Evolutionary conservation across 2,797 vertebrate genomes (phyloP), one percentile per base, ranked within the genome.

Genomic region (Microctenopoma steveboyesi): DNA sequence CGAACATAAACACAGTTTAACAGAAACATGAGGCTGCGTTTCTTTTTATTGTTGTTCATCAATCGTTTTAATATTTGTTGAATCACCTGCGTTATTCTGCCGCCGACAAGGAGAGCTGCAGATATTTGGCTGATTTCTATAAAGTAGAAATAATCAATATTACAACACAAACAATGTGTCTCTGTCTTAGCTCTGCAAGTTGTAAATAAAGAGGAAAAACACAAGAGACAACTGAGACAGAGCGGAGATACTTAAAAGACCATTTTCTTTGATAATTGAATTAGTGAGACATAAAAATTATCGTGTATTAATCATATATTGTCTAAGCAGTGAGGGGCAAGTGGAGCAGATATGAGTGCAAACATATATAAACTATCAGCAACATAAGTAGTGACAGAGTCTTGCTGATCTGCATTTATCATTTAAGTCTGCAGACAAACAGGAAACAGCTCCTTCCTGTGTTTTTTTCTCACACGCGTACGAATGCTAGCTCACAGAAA

Each of bases 1-100:
- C 1, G 58, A 53, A 57, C 46, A 1, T 1, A 64, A 62, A 77
- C 18, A 33, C 12, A 30, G 40, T 52, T 43, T n/a, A 69, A 43
- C 1, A 18, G 57, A 50, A 3, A 1, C 5, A 5, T 11, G 9
- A 4, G 46, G 27, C 3, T 9, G 0, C 13, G 37, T 49, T 33
- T 42, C 22, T 12, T 25, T n/a, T 12, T 35, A 7, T 4, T 7
- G 16, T n/a, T 46, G 7, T 16, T 46, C 2, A 46, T 16, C 0
- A 5, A 42, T 49, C 0, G n/a, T 0, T 18, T 11, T 1, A 0
- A 7, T 1, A 2, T 42, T 45, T n/a, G 16, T 49, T 22, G 11
- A 42, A 62, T 90, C 84, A 95, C 94, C 93, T 90, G 83, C 16
- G 66, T 55, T 79, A 22, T 46, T 60, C 42, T 43, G 62, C 39